These are phyloP conservation scores for Orchestes rusci DNA, from an alignment of 2,888 invertebrate genomes.

Conservation along the genomic window DNA sequence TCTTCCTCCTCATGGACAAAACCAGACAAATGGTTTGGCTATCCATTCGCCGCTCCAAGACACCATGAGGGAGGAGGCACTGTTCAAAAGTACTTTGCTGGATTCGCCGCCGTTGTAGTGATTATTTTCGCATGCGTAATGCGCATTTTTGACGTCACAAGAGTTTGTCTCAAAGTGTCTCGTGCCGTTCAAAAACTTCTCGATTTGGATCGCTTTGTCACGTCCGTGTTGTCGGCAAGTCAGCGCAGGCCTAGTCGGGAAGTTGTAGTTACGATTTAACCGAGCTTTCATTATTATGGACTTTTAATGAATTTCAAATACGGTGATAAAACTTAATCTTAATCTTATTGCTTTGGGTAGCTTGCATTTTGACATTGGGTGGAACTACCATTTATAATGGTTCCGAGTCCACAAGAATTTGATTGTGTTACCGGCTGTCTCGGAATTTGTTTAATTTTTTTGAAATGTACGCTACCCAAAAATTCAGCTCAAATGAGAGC, in stretches of 20 bases:
- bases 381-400: neutral
- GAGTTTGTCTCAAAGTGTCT: constrained; percentile 7
- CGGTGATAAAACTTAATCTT: constrained; percentile 35
- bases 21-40: constrained; percentile 36
- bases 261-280: constrained; percentile 34
- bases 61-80: constrained; percentile 35
- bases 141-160: constrained; percentile 16
- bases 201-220: constrained; percentile 4
- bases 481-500: constrained; percentile 38
- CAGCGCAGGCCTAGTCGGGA: constrained; percentile 26
- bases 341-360: constrained; percentile 13
- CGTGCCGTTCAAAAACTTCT: constrained; percentile 5
- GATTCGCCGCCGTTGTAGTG: constrained; percentile 15
- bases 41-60: constrained; percentile 30
- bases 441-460: no score
- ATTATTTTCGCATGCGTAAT: constrained; percentile 11
- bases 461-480: constrained; percentile 17
- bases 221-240: neutral
- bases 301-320: constrained; percentile 33
- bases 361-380: constrained; percentile 9
- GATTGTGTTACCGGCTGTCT: no score
- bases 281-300: constrained; percentile 37
- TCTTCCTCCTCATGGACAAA: constrained; percentile 46
- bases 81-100: constrained; percentile 3
- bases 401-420: no score